Evolutionary conservation across 2,888 invertebrate species (phyloP), one percentile per base, ranked within the genome.

Genomic region (Brenthis ino): DNA sequence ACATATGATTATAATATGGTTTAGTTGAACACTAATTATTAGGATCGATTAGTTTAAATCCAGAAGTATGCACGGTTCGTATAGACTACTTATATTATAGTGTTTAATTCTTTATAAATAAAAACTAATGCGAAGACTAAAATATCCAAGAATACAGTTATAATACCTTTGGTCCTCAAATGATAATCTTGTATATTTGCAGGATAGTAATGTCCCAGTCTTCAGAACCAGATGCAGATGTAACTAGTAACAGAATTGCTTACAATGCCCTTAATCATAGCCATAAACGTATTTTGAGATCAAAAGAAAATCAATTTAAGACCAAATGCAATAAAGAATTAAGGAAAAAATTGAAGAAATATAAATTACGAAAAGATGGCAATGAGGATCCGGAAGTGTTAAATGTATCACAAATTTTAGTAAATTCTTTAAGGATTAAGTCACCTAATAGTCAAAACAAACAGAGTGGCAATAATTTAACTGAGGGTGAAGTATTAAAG

Each of bases 161-260:
- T n/a, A 13, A 28, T 8, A 57, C 28, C 33, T n/a, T 4, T 43
- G 50, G 3, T 24, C 37, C 50, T 48, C 5, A 12, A 55, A 12
- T 43, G 33, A 14, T 57, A 28, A 43, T 65, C 64, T n/a, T 43
- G 28, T 12, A 65, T 65, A 37, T 72, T 86, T 89, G 66, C 82
- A 89, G 89, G 81, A 76, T 81, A 87, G 89, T 84, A 70, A 91
- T 92, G 91, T 88, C 89, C 80, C 84, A 79, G 81, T 80, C 81
- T 74, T 70, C 80, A 70, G 79, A 82, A 66, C 68, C 75, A 72
- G 67, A 77, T 71, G 75, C 61, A 56, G 65, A 66, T 67, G 68
- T 75, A 69, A 76, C 73, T 70, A 51, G 72, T 55, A 57, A 71
- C 58, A 69, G 33, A 43, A 68, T 68, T 71, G 65, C 68, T 64